phyloP scores from a whole-genome alignment of 2,113 vertebrate species.

The Laterallus jamaicensis region DNA sequence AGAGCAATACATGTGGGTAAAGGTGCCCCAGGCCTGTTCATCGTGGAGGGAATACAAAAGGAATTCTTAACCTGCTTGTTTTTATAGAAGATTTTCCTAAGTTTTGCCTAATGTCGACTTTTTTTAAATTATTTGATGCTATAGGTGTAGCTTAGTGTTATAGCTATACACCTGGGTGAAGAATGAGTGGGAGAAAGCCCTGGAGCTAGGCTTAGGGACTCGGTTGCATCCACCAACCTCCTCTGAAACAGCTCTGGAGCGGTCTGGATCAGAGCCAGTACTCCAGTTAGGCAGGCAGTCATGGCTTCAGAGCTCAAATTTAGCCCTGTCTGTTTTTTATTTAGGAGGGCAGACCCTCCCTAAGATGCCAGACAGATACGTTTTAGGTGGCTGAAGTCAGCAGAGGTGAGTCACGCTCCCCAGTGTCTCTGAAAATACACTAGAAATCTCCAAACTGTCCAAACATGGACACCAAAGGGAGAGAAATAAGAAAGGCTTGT shows the following conservation, averaged over 20 bases:
- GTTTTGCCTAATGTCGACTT: no score
- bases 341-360: neutral
- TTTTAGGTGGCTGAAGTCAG: neutral
- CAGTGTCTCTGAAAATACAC: neutral
- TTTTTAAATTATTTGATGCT: neutral
- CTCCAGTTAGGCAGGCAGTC: neutral
- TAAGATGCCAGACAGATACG: neutral
- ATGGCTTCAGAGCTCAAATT: neutral
- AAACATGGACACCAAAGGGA: neutral
- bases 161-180: neutral
- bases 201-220: neutral
- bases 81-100: no score
- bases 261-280: neutral
- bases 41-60: no score
- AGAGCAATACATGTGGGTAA: no score
- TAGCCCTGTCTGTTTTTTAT: neutral
- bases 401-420: neutral
- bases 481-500: neutral
- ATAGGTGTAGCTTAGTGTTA: neutral
- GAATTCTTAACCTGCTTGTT: no score
- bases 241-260: neutral
- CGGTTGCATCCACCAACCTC: neutral
- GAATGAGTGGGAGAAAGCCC: neutral
- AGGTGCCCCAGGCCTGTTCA: no score
- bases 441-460: neutral